Base-by-base conservation (phyloP, 1,140 invertebrate species). In the Psilanteris sp. region DNA sequence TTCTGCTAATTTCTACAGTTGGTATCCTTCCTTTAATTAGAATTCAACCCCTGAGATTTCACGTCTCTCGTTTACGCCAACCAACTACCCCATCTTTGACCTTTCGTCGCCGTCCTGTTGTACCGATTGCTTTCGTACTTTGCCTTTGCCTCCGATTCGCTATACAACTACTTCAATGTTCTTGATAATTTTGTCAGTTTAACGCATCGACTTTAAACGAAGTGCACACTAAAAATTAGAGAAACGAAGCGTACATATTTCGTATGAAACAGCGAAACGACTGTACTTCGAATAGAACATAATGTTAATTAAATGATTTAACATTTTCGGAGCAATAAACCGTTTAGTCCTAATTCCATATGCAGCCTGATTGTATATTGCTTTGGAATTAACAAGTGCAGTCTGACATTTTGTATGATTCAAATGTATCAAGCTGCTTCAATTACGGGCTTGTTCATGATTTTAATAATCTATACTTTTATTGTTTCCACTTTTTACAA, bases 21-120 rank as follows among this genome's bases (percentile, higher is more conserved):
- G 59, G 70, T 61, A 77, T 79, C 77, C 77, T 79, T 80, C 79
- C 80, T 84, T 84, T 84, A 84, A 85, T 84, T 83, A 83, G 77
- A 85, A 84, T 78, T 66, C 77, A 50, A 64, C 70, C 75, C 73
- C 46, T 55, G 66, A 83, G 81, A 83, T 82, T 82, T 79, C 46
- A 29, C 46, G 37, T 50, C 57, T 48, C 43, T 41, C 52, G 52
- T 62, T 70, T 37, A 48, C 64, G 39, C 67, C 55, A 39, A 24
- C 62, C 36, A 75, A 50, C 74, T 54, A 52, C 11, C 48, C 46
- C 29, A 20, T 55, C 57, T 67, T 72, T 72, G 70, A 70, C 72
- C 59, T 29, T 64, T 75, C 64, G 41, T 77, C 54, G 43, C 24
- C 9, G 32, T 11, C 52, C 10, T 8, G 27, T 6, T 32, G 31